phyloP scores from a whole-genome alignment of 2,888 invertebrate species.

The Ormyrus nitidulus region DNA sequence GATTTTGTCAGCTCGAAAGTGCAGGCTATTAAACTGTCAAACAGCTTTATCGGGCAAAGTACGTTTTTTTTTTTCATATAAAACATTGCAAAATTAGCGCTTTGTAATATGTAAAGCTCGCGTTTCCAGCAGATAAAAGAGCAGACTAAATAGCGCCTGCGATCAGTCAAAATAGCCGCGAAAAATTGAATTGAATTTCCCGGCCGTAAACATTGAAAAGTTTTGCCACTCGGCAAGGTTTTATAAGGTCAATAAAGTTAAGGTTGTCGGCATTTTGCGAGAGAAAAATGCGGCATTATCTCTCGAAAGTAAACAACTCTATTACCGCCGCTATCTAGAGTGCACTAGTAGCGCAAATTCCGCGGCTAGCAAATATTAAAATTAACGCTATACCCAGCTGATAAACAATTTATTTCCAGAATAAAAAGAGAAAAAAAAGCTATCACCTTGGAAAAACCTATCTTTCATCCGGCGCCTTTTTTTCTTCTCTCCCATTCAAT shows the following conservation, averaged over 20 bases:
- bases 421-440: slow-evolving; percentile 3
- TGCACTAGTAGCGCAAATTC: slow-evolving; percentile 13
- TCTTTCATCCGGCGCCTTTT: slow-evolving; percentile 7
- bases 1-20: no score
- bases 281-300: slow-evolving; percentile 45
- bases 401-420: no score
- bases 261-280: slow-evolving; percentile 36
- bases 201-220: neutral
- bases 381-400: neutral
- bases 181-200: neutral
- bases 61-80: no score
- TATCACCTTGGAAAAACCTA: neutral
- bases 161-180: neutral
- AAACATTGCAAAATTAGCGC: no score
- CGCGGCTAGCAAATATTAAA: neutral
- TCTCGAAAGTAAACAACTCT: slow-evolving; percentile 49
- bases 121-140: neutral
- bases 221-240: slow-evolving; percentile 23
- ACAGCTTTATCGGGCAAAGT: no score
- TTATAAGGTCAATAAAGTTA: slow-evolving; percentile 51
- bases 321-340: slow-evolving; percentile 38
- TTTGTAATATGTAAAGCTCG: no score
- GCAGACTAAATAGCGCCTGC: neutral
- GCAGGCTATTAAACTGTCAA: no score
- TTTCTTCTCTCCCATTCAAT: no score